A percentile compares a stretch with the other conserved stretches of the same genome.
Conservation (phyloP, 2,888 invertebrate genomes). For the Sphecodes monilicornis region DNA sequence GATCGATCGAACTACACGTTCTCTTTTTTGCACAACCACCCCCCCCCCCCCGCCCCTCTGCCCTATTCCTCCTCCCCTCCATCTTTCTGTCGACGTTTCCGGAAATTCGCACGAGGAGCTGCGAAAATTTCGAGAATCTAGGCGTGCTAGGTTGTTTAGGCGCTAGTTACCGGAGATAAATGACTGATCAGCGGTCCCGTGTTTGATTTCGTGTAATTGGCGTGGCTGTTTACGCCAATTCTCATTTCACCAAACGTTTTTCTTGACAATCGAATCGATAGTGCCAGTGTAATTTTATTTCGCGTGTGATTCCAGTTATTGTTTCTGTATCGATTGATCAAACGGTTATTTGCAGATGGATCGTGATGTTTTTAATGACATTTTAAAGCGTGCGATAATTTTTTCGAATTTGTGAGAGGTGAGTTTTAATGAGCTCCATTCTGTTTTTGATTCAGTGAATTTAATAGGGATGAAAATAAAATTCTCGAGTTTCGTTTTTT, state of each 20-base stretch:
- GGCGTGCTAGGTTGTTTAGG: neutral
- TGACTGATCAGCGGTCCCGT: neutral
- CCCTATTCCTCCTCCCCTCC: too few species aligned
- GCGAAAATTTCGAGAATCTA: neutral
- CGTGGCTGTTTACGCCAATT: neutral
- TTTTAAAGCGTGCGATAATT: too few species aligned
- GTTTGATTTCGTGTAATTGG: conserved; percentile 3
- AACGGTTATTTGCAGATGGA: too few species aligned
- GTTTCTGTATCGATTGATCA: neutral
- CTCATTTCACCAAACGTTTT: neutral
- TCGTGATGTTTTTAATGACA: too few species aligned
- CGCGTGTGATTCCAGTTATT: neutral
- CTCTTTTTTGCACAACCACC: neutral
- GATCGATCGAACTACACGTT: neutral
- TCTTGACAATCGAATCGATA: neutral
- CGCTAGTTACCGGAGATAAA: neutral
- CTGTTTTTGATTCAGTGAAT: too few species aligned
- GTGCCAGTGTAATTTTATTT: neutral
- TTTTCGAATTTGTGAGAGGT: too few species aligned
- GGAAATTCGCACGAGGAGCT: neutral
- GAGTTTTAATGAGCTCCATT: too few species aligned
- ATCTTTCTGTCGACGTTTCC: neutral
- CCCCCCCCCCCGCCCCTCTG: too few species aligned
- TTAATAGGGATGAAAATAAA: too few species aligned
- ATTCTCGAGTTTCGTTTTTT: too few species aligned